phyloP scores from a whole-genome alignment of 2,113 vertebrate species.

The Forbesichthys agassizii region DNA sequence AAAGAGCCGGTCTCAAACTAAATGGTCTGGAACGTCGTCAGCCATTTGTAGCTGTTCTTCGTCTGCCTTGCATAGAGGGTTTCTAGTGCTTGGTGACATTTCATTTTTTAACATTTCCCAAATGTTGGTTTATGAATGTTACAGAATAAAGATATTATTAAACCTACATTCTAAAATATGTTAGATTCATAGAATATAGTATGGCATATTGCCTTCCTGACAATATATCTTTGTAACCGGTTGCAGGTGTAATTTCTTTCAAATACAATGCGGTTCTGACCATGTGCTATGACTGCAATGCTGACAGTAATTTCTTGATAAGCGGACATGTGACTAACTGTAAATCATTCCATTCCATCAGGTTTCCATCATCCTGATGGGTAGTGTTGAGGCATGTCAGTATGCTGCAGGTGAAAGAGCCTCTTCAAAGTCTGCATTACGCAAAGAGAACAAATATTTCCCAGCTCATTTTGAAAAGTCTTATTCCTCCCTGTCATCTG shows the following conservation, averaged over 20 bases:
- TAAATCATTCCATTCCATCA: neutral
- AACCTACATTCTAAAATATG: no score
- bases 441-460: neutral
- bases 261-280: neutral
- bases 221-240: no score
- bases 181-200: no score
- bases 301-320: slow-evolving; percentile 6
- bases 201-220: no score
- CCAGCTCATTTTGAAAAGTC: slow-evolving; percentile 1
- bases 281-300: neutral
- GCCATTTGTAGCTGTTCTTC: slow-evolving; percentile 36
- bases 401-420: neutral
- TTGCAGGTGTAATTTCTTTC: neutral
- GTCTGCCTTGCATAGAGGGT: slow-evolving; percentile 11
- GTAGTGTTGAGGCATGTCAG: slow-evolving; percentile 15
- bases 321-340: slow-evolving; percentile 8
- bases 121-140: no score
- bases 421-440: neutral
- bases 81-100: neutral
- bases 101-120: neutral
- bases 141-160: no score
- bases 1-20: slow-evolving; percentile 39
- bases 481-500: no score
- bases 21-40: slow-evolving; percentile 41
- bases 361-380: neutral